These are phyloP conservation scores for Sphaerophoria rueppellii DNA, from an alignment of 2,888 invertebrate species.

Conservation along the genomic window DNA sequence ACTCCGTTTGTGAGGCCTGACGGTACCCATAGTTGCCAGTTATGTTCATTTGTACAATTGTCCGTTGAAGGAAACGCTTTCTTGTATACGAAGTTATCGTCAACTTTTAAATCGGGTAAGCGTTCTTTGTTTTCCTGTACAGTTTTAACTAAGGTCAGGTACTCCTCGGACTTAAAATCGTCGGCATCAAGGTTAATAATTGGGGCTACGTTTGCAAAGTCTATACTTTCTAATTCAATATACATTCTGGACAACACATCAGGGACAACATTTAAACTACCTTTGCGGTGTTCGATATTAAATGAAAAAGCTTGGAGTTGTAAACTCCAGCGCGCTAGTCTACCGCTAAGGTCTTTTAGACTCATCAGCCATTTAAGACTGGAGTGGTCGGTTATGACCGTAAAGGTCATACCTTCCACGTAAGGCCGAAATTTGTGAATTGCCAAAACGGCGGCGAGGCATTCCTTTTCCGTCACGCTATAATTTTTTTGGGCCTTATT, in stretches of 20 bases:
- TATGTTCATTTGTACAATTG: not conserved
- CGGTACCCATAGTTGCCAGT: constrained; percentile 42
- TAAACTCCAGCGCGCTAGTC: too few relatives aligned
- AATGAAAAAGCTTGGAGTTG: not conserved
- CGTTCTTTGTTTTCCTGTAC: not conserved
- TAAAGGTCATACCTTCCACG: too few relatives aligned
- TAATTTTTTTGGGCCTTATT: too few relatives aligned
- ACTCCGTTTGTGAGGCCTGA: constrained; percentile 14
- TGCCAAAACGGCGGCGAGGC: too few relatives aligned
- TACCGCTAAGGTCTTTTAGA: too few relatives aligned
- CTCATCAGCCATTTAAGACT: too few relatives aligned
- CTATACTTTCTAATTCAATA: constrained; percentile 7
- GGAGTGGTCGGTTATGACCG: too few relatives aligned
- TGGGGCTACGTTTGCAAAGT: not conserved
- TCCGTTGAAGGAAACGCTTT: not conserved
- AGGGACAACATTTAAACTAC: constrained; percentile 17
- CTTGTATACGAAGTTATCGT: constrained; percentile 16
- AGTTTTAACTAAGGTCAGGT: not conserved
- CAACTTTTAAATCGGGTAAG: constrained; percentile 14
- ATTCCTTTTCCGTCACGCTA: too few relatives aligned
- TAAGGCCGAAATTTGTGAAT: too few relatives aligned
- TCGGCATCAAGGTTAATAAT: constrained; percentile 19
- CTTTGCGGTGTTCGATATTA: constrained; percentile 53
- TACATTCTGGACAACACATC: constrained; percentile 3
- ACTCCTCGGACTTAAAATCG: constrained; percentile 8